Conservation (phyloP, 2,797 vertebrate species). For the Cyclura pinguis region DNA sequence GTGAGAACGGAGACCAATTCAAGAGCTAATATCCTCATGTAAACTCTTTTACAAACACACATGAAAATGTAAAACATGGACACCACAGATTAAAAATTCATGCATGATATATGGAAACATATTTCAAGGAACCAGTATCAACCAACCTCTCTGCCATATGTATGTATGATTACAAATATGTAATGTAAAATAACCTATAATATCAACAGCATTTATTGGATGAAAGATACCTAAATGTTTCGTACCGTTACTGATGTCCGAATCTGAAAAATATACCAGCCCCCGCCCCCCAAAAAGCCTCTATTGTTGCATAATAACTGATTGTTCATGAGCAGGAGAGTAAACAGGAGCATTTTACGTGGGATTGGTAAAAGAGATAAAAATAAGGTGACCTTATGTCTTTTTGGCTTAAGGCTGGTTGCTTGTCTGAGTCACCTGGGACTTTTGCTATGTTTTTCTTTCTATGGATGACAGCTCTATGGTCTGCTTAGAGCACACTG, state of each 20-base stretch:
- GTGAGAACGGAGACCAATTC: not conserved
- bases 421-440: no score
- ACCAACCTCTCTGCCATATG: not conserved
- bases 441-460: no score
- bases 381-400: no score
- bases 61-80: not conserved
- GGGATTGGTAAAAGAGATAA: no score
- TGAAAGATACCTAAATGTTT: not conserved
- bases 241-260: not conserved
- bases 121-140: not conserved
- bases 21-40: no score
- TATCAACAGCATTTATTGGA: not conserved
- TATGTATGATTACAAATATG: not conserved
- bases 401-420: no score
- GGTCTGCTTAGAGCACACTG: no score
- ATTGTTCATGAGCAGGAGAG: no score
- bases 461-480: no score
- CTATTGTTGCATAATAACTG: no score
- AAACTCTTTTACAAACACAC: not conserved
- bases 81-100: not conserved
- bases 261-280: not conserved
- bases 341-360: no score
- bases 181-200: not conserved
- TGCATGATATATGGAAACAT: not conserved
- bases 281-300: not conserved